Evolutionary conservation across 2,113 vertebrate genomes (phyloP), one percentile per base, ranked within the genome.

Genomic region (Pogona vitticeps): DNA sequence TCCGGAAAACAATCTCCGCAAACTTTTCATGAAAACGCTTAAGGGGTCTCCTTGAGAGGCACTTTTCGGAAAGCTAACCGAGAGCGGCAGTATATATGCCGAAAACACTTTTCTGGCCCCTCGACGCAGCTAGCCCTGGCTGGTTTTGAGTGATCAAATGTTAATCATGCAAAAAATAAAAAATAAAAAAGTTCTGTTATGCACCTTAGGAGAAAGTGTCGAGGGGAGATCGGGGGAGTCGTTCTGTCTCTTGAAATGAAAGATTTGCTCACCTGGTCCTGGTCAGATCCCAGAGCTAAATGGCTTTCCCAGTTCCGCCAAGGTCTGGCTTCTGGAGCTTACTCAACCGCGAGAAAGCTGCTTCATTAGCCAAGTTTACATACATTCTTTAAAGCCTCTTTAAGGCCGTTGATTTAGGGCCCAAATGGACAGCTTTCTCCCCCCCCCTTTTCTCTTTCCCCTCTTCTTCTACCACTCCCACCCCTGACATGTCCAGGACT

Each of bases 191-290:
- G 4, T 63, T 63, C 46, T 52, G 5, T 52, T 52, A 52, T n/a
- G n/a, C n/a, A 52, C 5, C 10, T 52, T 52, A 52, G 46, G 46
- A 52, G 5, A 52, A 52, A 52, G 46, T 52, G 46, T 52, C 46
- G 46, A 10, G n/a, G n/a, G n/a, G n/a, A n/a, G 46, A 52, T 52
- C 46, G 46, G 46, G n/a, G n/a, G n/a, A n/a, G 46, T 52, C 46
- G 46, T 20, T 52, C 46, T n/a, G 40, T 58, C 88, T 28, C 73
- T 84, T 87, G 84, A 72, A 71, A 76, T 59, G 76, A 23, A 91
- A 85, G 73, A 23, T 17, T 88, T 65, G 94, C 96, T 97, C 96
- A 95, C 96, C 96, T 95, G 92, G 67, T 94, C 92, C 73, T 2
- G 63, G 80, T 91, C 94, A 89, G 88, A 33, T 80, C 88, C 90